Evolutionary conservation across 2,113 vertebrate genomes (phyloP), one percentile per base, ranked within the genome.

Genomic region (Lutjanus erythropterus): DNA sequence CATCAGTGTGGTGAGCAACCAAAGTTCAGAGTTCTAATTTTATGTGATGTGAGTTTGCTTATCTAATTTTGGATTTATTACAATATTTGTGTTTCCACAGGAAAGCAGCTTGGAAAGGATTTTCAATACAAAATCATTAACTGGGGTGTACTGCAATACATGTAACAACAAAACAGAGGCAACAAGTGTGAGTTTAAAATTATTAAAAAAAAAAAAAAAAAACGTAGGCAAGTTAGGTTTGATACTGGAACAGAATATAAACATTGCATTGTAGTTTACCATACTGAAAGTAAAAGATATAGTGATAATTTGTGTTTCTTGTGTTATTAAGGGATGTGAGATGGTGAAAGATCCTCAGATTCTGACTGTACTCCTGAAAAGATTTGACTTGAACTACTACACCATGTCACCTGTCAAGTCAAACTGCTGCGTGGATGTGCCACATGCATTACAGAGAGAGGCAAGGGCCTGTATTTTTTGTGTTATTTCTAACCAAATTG

Each of bases 281-380:
- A n/a, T n/a, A n/a, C n/a, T n/a, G n/a, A n/a, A n/a, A n/a, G n/a
- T n/a, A n/a, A n/a, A n/a, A n/a, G n/a, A n/a, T n/a, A n/a, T 37
- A 5, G 35, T 4, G 35, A 7, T 9, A 7, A 9, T 7, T 37
- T 1, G 27, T 42, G 1, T 25, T n/a, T 6, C 4, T 37, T 29
- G n/a, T 78, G 29, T 31, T 53, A 3, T 53, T 50, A 16, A 94
- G 92, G 50, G 39, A 69, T 83, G 46, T 69, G 18, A 87, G 33
- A 83, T 91, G 44, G 35, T 62, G 14, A 12, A 25, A 19, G 69
- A 15, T 50, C 92, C 92, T 50, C 59, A 69, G 11, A 76, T 90
- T 39, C 39, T 94, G 64, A 81, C 49, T 62, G 71, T 94, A 9
- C 35, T 37, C 2, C 35, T 37, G 6, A 37, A 37, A 9, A 37